Evolutionary conservation across 2,113 vertebrate genomes (phyloP).

Genomic region (Ciconia boyciana): DNA sequence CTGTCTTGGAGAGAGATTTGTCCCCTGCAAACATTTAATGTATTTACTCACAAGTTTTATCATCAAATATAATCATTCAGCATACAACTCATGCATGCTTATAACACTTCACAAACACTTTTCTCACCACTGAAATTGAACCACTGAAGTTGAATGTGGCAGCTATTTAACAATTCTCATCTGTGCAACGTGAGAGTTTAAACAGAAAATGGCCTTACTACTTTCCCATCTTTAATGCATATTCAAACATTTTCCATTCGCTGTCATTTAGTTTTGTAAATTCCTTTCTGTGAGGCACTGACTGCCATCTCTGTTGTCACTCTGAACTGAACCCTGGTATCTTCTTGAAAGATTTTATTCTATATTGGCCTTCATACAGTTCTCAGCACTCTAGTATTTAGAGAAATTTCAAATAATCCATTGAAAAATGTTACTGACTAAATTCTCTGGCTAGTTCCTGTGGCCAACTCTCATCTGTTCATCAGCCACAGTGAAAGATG

Average conservation of each 20-base stretch:
- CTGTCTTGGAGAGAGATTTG: neutral
- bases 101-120: neutral
- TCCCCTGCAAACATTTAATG: neutral
- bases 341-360: neutral
- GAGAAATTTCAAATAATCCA: neutral
- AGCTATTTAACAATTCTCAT: slow-evolving; percentile 26
- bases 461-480: neutral
- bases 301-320: neutral
- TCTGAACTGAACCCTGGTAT: neutral
- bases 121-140: neutral
- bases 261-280: neutral
- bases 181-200: neutral
- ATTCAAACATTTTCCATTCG: slow-evolving; percentile 13
- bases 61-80: neutral
- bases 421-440: neutral
- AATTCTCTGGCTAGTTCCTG: neutral
- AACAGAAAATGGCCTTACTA: slow-evolving; percentile 19
- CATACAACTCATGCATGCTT: neutral
- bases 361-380: neutral
- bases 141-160: neutral
- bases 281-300: neutral
- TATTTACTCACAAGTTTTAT: slow-evolving; percentile 37
- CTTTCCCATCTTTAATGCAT: neutral
- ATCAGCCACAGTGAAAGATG: neutral
- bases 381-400: neutral